Evolutionary conservation across 2,888 invertebrate species (phyloP), one percentile per base, ranked within the genome.

Genomic region (Tipula vernalis): DNA sequence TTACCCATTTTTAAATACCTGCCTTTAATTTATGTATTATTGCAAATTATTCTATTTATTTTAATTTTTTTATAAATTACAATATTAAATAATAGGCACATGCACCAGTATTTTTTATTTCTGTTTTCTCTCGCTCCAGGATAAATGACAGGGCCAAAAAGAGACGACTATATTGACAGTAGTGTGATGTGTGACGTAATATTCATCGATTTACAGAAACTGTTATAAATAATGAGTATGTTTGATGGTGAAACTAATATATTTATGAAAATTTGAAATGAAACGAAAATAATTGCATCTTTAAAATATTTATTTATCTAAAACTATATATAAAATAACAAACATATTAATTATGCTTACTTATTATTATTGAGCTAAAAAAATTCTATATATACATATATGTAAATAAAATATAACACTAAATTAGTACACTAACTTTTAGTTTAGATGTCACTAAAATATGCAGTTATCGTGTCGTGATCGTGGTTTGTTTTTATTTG

Each of bases 1-100:
- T 91, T 91, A 87, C 92, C 91, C 92, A 91, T 91, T 88, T 88
- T 88, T 51, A 83, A 44, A 83, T 44, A 15, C 44, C 0, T 44
- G 15, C 28, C 42, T 42, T n/a, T 5, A 39, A 83, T 84, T 84
- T 84, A 39, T 84, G 15, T 84, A n/a, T 36, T 84, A 84, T 15
- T 39, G 8, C 41, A 84, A 84, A 39, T 39, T 41, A 39, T 39
- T 39, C 41, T 84, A 39, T 39, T 39, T 84, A 36, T 39, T n/a
- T 84, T 15, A 84, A 84, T 84, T 84, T 84, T 84, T 10, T 84
- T 83, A 12, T 36, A 83, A 83, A 36, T 36, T 83, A 83, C 36
- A n/a, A 10, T 83, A 83, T 83, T 84, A 84, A 84, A 84, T 84
- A 84, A 84, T n/a, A 36, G 84, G 84, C 84, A 84, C 84, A 84